Evolutionary conservation across 2,888 invertebrate genomes (phyloP).

Genomic region (Hirtodrosophila alboralis): DNA sequence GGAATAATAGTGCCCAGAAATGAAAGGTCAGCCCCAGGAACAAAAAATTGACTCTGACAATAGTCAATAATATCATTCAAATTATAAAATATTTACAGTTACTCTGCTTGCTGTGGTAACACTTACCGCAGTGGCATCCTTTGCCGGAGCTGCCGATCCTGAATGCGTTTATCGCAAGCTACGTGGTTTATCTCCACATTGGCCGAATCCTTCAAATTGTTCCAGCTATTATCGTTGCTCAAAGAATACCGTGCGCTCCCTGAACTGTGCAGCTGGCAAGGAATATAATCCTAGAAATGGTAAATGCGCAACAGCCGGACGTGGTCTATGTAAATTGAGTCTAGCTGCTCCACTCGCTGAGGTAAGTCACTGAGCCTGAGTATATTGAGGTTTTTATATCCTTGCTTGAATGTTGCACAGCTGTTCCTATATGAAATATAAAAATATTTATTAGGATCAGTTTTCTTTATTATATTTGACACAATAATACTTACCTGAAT

Average conservation of each 20-base stretch:
- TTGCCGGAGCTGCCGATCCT: conserved; percentile 70
- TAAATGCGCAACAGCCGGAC: conserved; percentile 61
- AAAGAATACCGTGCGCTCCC: conserved; percentile 59
- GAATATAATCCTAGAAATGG: conserved; percentile 72
- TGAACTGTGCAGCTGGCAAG: conserved; percentile 71
- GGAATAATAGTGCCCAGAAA: conserved; percentile 54
- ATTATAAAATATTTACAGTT: conserved; percentile 43
- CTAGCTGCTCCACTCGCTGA: conserved; percentile 54
- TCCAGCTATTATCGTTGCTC: conserved; percentile 76
- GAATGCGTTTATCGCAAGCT: conserved; percentile 76
- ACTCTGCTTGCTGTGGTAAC: conserved; percentile 73
- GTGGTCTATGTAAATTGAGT: conserved; percentile 66
- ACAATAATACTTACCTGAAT: too few species aligned
- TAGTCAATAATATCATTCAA: background rate
- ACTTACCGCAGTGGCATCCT: conserved; percentile 61
- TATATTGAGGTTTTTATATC: background rate
- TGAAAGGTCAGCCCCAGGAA: conserved; percentile 69
- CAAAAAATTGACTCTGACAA: background rate
- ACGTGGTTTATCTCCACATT: conserved; percentile 66
- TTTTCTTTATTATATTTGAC: too few species aligned
- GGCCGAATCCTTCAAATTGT: conserved; percentile 75
- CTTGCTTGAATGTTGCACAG: too few species aligned
- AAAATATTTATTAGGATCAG: too few species aligned
- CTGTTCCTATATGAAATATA: too few species aligned
- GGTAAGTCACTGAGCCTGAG: conserved; percentile 24